phyloP scores from a whole-genome alignment of 2,797 vertebrate genomes.

The Darevskia nairensis region DNA sequence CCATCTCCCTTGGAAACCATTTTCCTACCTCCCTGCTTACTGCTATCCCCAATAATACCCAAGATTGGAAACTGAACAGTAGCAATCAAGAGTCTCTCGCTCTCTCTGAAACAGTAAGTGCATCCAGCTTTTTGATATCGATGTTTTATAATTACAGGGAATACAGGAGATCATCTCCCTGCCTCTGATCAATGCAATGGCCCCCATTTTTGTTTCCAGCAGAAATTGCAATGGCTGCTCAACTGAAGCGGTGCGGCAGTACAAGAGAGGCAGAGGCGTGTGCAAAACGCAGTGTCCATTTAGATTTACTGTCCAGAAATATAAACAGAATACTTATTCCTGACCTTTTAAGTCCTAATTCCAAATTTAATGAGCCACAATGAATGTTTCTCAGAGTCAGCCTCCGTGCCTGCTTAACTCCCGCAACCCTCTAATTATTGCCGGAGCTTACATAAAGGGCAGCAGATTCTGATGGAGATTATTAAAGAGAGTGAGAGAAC shows the following conservation, averaged over 20 bases:
- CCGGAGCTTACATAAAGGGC: conserved; percentile 72
- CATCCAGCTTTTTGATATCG: conserved; percentile 71
- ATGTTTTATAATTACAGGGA: conserved; percentile 79
- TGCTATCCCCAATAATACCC: conserved; percentile 53
- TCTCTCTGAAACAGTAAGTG: conserved; percentile 54
- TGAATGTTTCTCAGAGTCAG: conserved; percentile 75
- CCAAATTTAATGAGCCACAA: conserved; percentile 79
- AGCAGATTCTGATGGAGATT: conserved; percentile 69
- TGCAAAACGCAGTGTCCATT: conserved; percentile 62
- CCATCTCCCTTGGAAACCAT: conserved; percentile 54
- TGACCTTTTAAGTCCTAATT: conserved; percentile 80
- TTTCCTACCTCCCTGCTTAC: conserved; percentile 42
- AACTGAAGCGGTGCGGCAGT: conserved; percentile 55
- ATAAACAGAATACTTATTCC: conserved; percentile 80
- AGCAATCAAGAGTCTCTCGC: conserved; percentile 31
- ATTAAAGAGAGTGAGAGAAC: conserved; percentile 67
- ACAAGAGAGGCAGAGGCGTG: conserved; percentile 57
- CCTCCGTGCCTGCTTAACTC: conserved; percentile 73
- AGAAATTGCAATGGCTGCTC: conserved; percentile 60
- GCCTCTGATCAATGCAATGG: conserved; percentile 73
- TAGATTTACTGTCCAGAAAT: conserved; percentile 74
- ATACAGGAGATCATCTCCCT: conserved; percentile 75
- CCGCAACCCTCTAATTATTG: conserved; percentile 76
- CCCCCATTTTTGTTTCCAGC: conserved; percentile 31
- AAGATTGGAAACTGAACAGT: conserved; percentile 63